A percentile compares a stretch with the other conserved stretches of the same genome.
These are phyloP conservation scores for Hoplostethus atlanticus DNA, from an alignment of 2,797 vertebrate genomes.

Conservation along the genomic window DNA sequence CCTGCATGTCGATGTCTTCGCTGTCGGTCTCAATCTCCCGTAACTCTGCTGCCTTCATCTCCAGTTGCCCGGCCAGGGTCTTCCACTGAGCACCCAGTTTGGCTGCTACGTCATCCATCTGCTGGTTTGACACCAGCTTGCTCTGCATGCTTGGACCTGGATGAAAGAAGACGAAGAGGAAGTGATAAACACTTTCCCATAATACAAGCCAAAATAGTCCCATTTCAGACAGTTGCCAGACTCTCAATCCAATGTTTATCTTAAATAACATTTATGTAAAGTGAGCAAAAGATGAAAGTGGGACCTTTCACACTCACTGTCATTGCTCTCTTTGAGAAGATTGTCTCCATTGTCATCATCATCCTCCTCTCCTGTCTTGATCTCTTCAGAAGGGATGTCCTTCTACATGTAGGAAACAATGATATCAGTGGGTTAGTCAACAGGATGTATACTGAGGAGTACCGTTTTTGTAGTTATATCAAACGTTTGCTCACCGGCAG, in stretches of 20 bases:
- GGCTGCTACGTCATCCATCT: constrained; percentile 91
- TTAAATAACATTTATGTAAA: no score
- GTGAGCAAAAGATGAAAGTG: no score
- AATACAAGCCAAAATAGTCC: no score
- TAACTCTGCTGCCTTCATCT: constrained; percentile 93
- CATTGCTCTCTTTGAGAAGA: constrained; percentile 96
- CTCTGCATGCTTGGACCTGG: constrained; percentile 93
- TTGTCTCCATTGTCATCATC: constrained; percentile 98
- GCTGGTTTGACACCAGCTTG: constrained; percentile 92
- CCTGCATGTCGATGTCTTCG: constrained; percentile 94
- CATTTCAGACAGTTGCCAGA: no score
- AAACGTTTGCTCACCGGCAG: constrained; percentile 91
- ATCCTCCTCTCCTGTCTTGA: constrained; percentile 98
- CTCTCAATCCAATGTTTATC: no score
- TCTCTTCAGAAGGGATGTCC: constrained; percentile 97
- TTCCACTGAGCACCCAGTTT: constrained; percentile 94
- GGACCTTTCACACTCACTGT: constrained; percentile 88
- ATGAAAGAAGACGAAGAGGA: not conserved
- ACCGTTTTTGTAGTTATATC: no score
- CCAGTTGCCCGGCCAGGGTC: constrained; percentile 89
- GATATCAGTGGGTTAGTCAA: not conserved
- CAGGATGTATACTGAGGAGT: no score
- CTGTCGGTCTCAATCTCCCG: constrained; percentile 94
- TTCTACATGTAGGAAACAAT: constrained; percentile 69
- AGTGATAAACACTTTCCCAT: not conserved